Evolutionary conservation across 2,888 invertebrate species (phyloP).

Genomic region (Cosmia trapezina): DNA sequence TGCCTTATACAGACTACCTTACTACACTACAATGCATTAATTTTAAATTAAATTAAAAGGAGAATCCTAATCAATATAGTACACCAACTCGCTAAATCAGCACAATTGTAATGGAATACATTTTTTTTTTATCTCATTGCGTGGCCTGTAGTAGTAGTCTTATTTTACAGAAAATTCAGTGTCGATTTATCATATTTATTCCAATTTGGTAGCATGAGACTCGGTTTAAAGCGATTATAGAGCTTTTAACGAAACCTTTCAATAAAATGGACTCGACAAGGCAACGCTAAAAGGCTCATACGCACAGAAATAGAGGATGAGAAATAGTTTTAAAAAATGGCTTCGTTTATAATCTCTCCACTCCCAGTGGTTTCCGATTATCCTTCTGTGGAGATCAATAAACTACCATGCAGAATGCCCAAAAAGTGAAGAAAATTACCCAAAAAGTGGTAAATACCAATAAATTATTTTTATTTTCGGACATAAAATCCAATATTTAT

Average conservation of each 20-base stretch:
- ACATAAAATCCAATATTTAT: not conserved
- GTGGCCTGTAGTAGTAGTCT: not conserved
- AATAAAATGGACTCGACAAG: slow-evolving; percentile 18
- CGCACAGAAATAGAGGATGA: slow-evolving; percentile 10
- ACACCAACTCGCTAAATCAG: too few species aligned
- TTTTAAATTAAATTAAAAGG: too few species aligned
- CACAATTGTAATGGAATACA: too few species aligned
- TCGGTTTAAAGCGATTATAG: slow-evolving; percentile 23
- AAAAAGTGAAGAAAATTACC: not conserved
- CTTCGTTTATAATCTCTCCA: slow-evolving; percentile 41
- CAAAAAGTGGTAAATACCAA: not conserved
- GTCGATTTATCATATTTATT: slow-evolving; percentile 6
- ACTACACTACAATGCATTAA: too few species aligned
- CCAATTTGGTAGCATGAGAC: slow-evolving; percentile 8
- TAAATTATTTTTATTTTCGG: not conserved
- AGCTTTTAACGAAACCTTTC: slow-evolving; percentile 28
- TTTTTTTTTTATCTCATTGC: too few species aligned
- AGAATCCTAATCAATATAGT: too few species aligned
- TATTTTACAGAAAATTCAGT: slow-evolving; percentile 3
- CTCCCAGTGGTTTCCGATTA: slow-evolving; percentile 31
- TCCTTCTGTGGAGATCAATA: slow-evolving; percentile 35
- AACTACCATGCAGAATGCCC: slow-evolving; percentile 12
- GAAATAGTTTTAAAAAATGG: slow-evolving; percentile 31
- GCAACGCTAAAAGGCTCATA: slow-evolving; percentile 20
- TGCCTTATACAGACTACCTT: too few species aligned